phyloP scores from a whole-genome alignment of 2,113 vertebrate species.

The Cricetomys ansorgei region DNA sequence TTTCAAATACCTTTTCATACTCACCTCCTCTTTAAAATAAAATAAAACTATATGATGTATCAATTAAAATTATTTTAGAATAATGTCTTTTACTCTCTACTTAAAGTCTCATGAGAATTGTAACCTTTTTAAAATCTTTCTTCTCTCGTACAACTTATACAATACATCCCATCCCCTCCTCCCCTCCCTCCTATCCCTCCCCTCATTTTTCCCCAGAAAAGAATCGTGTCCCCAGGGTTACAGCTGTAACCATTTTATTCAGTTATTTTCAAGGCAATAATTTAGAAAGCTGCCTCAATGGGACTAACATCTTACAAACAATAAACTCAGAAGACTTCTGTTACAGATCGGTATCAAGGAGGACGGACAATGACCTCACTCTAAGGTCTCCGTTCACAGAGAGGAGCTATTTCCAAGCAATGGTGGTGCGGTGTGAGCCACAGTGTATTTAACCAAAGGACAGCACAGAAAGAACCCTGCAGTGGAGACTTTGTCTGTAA shows the following conservation, averaged over 20 bases:
- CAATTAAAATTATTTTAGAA: constrained; percentile 36
- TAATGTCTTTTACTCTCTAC: neutral
- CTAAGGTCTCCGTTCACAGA: neutral
- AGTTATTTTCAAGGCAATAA: constrained; percentile 28
- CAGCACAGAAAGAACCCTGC: neutral
- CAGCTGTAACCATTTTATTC: too few relatives aligned
- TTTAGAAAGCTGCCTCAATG: neutral
- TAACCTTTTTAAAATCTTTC: too few relatives aligned
- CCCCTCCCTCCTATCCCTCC: too few relatives aligned
- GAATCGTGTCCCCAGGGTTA: too few relatives aligned
- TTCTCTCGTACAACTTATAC: too few relatives aligned
- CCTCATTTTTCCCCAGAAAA: too few relatives aligned
- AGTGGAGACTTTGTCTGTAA: neutral
- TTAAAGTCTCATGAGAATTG: constrained; percentile 16
- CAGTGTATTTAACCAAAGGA: constrained; percentile 9
- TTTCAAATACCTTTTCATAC: neutral
- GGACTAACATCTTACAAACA: neutral
- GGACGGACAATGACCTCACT: neutral
- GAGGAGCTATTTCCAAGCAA: neutral
- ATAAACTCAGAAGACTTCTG: neutral
- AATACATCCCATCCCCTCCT: too few relatives aligned
- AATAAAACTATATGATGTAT: constrained; percentile 18
- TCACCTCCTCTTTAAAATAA: neutral
- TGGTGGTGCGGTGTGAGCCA: neutral
- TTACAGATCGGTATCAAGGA: neutral